Conservation (phyloP, 2,888 invertebrate genomes). For the Aphodius sticticus region DNA sequence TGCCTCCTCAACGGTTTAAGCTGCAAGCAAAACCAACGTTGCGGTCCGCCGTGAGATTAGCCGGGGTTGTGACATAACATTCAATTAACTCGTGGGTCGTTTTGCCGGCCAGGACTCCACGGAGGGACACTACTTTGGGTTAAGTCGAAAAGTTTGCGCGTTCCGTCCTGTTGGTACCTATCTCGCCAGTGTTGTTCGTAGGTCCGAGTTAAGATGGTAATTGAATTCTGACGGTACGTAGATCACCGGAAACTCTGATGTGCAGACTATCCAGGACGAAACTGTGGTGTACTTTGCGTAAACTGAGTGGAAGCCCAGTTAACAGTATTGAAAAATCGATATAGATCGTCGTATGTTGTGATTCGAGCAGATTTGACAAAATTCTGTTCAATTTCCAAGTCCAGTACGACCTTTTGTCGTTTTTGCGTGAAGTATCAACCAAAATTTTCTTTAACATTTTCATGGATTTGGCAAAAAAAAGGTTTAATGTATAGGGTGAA, state of each 20-base stretch:
- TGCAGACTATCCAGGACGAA: neutral
- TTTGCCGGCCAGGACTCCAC: neutral
- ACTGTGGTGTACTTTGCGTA: neutral
- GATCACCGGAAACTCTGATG: neutral
- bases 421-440: no score
- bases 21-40: neutral
- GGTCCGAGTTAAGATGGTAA: neutral
- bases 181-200: neutral
- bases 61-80: neutral
- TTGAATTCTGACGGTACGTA: neutral
- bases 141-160: conserved; percentile 4
- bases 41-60: conserved; percentile 4
- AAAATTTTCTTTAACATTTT: no score
- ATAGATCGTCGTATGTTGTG: neutral
- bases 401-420: no score
- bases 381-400: no score
- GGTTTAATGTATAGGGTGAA: no score
- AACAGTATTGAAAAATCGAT: neutral
- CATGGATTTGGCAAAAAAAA: no score
- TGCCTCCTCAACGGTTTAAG: neutral
- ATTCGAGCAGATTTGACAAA: neutral
- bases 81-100: neutral
- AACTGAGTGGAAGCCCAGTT: neutral
- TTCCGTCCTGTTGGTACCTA: neutral
- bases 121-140: neutral